Evolutionary conservation across 2,888 invertebrate genomes (phyloP), one percentile per base, ranked within the genome.

Genomic region (Caenorhabditis uteleia): DNA sequence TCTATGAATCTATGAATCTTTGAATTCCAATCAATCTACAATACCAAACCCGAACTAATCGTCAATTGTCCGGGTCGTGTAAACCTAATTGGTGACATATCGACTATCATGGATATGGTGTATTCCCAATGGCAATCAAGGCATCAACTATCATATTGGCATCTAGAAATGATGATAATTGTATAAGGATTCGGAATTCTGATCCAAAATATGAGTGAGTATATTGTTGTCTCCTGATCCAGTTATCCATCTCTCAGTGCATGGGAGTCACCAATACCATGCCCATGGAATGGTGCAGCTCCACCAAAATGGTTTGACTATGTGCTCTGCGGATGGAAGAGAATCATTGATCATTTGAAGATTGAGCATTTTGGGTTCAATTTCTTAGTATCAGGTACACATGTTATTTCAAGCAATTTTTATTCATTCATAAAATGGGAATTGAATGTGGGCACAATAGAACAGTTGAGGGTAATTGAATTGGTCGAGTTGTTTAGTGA

Each of bases 41-140:
- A n/a, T n/a, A n/a, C n/a, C n/a, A 29, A 44, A 16, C 66, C 66
- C 7, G 34, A 57, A 48, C 42, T 67, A 57, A 48, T 83, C 61
- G 84, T 85, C n/a, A 77, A 86, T 61, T 86, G 87, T 47, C 86
- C 87, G 8, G 87, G 87, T 29, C 72, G 98, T 81, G 95, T 98
- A 0, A 98, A 98, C 85, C 87, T 98, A 60, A 97, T 98, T 82
- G 98, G 97, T 55, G n/a, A 85, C 98, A 98, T 87, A 91, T 98
- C 75, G 98, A 99, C 87, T 98, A 98, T 84, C 94, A 93, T 84
- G 97, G 97, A 33, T 99, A 94, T 85, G 89, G 91, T 34, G 95
- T 95, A 62, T 89, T 93, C 83, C 95, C 95, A 3, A 94, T 95
- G 92, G 91, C 98, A 10, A 88, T 98, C 68, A 91, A 93, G 77